Evolutionary conservation across 2,113 vertebrate genomes (phyloP).

Genomic region (Labrus mixtus): DNA sequence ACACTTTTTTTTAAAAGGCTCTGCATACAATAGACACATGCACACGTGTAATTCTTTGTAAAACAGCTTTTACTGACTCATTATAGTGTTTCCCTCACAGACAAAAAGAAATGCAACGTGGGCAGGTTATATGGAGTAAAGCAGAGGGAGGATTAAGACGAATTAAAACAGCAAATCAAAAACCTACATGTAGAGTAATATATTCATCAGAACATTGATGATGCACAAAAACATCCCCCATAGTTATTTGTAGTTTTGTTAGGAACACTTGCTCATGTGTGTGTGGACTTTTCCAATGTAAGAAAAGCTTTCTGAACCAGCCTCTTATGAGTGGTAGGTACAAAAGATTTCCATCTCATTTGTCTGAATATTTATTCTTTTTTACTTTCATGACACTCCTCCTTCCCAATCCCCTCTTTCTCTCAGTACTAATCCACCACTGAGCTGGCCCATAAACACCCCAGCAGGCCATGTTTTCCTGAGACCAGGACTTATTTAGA

Average conservation of each 20-base stretch:
- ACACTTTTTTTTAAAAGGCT: neutral
- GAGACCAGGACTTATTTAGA: conserved; percentile 33
- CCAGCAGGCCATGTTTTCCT: conserved; percentile 30
- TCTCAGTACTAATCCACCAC: conserved; percentile 25
- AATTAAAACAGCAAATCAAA: neutral
- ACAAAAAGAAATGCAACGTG: no score
- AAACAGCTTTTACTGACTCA: neutral
- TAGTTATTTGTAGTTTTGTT: neutral
- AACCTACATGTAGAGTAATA: no score
- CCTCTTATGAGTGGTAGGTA: no score
- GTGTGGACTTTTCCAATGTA: neutral
- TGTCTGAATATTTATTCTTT: conserved; percentile 45
- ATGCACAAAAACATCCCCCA: neutral
- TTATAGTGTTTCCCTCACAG: no score
- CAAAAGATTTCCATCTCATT: conserved; percentile 27
- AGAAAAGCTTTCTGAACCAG: no score
- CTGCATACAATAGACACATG: neutral
- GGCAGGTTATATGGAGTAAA: no score
- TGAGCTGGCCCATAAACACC: conserved; percentile 37
- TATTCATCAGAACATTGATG: no score
- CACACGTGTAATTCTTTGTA: neutral
- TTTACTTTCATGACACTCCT: conserved; percentile 23
- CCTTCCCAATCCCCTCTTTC: neutral
- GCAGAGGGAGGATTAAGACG: no score
- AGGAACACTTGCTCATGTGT: neutral